phyloP scores from a whole-genome alignment of 2,888 invertebrate species.

The Polyploca ridens region DNA sequence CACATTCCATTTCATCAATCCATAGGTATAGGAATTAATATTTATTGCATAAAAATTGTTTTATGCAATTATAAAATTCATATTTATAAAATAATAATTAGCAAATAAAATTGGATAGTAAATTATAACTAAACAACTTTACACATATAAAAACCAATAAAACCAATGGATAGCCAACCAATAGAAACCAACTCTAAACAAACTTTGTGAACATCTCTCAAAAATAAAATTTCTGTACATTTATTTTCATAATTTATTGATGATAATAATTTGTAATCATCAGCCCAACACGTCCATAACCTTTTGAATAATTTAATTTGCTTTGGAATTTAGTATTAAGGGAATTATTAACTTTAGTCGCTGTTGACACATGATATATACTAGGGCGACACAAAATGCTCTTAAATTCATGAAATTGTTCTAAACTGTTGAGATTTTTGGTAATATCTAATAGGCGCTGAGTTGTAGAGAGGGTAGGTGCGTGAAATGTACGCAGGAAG shows the following conservation, averaged over 20 bases:
- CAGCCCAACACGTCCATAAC: not conserved
- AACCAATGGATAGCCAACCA: not conserved
- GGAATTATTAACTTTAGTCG: constrained; percentile 14
- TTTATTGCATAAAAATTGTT: no score
- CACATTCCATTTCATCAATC: not conserved
- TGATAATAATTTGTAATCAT: not conserved
- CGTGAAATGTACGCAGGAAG: constrained; percentile 63
- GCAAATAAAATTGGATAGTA: not conserved
- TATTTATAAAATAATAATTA: not conserved
- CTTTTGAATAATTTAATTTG: constrained; percentile 14
- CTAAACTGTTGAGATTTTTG: constrained; percentile 70
- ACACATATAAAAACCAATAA: not conserved
- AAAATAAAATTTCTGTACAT: not conserved
- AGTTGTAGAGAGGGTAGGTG: constrained; percentile 67
- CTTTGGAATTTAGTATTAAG: constrained; percentile 13
- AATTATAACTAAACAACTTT: no score
- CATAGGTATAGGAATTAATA: no score
- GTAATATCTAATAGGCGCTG: constrained; percentile 76
- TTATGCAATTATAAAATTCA: no score
- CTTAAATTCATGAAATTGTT: constrained; percentile 55
- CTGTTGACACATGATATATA: constrained; percentile 22
- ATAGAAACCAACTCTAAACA: not conserved
- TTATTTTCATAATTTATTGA: not conserved
- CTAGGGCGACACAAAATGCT: constrained; percentile 53
- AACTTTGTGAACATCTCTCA: not conserved